Conservation (phyloP, 2,797 vertebrate species). For the Schizopygopsis malacanthus region DNA sequence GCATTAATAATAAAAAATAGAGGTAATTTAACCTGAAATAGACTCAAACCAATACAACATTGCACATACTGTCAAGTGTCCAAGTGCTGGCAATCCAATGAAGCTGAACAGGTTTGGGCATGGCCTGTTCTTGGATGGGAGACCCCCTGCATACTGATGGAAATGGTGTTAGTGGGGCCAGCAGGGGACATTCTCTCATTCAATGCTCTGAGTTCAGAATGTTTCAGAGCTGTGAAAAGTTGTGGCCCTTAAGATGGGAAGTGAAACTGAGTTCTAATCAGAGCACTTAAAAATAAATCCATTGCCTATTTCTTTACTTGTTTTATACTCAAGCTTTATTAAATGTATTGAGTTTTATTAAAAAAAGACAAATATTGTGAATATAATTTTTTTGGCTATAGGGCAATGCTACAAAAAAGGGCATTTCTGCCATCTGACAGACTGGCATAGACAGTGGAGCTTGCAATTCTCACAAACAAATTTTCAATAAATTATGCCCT, state of each 20-base stretch:
- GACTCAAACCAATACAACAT: background rate
- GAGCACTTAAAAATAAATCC: background rate
- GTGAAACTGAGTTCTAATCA: background rate
- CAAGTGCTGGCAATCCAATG: background rate
- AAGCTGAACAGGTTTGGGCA: slow-evolving; percentile 18
- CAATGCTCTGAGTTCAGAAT: background rate
- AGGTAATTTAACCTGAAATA: background rate
- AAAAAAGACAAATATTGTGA: no score
- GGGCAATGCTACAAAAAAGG: background rate
- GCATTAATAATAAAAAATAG: background rate
- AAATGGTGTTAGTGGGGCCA: slow-evolving; percentile 6
- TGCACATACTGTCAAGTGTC: background rate
- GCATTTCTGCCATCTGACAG: background rate
- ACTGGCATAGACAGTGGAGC: no score
- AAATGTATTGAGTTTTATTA: no score
- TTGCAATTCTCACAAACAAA: background rate
- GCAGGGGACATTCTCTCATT: slow-evolving; percentile 5
- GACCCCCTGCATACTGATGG: slow-evolving; percentile 13
- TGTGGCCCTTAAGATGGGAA: background rate
- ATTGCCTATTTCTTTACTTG: background rate
- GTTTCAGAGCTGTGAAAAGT: slow-evolving; percentile 14
- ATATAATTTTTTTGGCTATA: no score
- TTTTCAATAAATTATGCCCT: background rate
- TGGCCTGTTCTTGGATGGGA: slow-evolving; percentile 16
- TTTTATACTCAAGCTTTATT: background rate